Conservation (phyloP, 2,797 vertebrate species). For the Oreortyx pictus region DNA sequence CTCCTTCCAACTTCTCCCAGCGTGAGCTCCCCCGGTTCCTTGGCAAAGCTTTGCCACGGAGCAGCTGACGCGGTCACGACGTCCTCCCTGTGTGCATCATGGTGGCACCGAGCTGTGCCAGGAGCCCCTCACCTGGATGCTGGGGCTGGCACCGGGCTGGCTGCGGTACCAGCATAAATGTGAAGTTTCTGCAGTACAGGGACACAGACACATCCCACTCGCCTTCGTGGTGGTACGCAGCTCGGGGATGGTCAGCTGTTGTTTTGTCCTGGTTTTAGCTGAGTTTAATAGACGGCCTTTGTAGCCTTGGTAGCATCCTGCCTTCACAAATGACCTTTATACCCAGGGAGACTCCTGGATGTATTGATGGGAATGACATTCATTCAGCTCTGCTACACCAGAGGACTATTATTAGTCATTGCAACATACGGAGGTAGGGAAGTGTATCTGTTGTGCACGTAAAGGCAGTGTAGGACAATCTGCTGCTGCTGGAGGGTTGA, state of each 20-base stretch:
- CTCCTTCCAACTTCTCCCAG: conserved; percentile 17
- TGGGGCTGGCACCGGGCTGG: not conserved
- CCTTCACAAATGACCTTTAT: conserved; percentile 68
- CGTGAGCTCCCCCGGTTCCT: not conserved
- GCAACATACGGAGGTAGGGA: conserved; percentile 67
- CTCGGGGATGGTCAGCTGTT: not conserved
- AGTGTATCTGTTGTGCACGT: conserved; percentile 40
- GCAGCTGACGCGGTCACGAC: not conserved
- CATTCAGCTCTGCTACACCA: conserved; percentile 57
- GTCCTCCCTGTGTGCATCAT: not conserved
- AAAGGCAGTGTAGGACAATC: conserved; percentile 50
- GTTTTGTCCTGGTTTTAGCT: not conserved
- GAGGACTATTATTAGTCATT: conserved; percentile 77
- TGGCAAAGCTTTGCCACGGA: not conserved
- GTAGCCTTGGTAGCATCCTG: not conserved
- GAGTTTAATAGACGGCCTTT: conserved; percentile 20
- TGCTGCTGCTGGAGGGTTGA: conserved; percentile 44
- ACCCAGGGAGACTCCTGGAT: conserved; percentile 50
- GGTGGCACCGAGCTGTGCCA: not conserved
- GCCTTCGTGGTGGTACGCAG: not conserved
- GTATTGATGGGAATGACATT: conserved; percentile 58
- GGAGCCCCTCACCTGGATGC: not conserved
- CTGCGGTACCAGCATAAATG: not conserved
- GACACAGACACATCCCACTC: not conserved
- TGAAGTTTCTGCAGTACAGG: not conserved